Conservation (phyloP, 2,113 vertebrate genomes). For the Halichoerus grypus region DNA sequence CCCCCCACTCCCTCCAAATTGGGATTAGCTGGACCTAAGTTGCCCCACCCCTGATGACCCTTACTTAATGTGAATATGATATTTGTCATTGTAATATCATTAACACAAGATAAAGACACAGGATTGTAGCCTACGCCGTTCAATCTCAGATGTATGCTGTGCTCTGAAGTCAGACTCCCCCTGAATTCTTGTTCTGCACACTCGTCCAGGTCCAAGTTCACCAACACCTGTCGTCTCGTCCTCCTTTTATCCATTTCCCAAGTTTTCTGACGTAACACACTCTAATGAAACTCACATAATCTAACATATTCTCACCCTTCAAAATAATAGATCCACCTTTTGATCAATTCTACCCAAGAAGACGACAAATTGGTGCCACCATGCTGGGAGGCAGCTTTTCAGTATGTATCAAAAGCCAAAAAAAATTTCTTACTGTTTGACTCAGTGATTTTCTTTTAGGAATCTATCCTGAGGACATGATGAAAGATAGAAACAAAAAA, state of each 20-base stretch:
- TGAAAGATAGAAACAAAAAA: background rate
- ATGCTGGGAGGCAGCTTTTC: background rate
- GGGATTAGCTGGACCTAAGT: background rate
- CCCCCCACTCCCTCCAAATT: background rate
- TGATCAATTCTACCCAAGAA: background rate
- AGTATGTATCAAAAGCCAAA: background rate
- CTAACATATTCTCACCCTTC: background rate
- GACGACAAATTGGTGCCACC: background rate
- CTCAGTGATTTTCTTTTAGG: background rate
- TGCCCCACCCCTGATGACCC: background rate
- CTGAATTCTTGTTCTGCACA: background rate
- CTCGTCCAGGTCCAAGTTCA: background rate
- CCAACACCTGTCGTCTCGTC: background rate
- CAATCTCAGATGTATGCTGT: background rate
- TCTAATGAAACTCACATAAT: background rate
- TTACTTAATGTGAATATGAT: background rate
- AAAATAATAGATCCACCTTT: background rate
- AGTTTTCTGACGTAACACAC: background rate
- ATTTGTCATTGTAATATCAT: background rate
- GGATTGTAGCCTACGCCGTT: background rate
- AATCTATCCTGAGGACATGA: background rate
- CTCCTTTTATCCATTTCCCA: background rate
- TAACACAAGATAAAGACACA: background rate
- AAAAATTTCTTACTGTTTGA: background rate
- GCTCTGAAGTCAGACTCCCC: background rate